These are phyloP conservation scores for Drosophila triauraria DNA, from an alignment of 1,140 invertebrate species.

Conservation along the genomic window DNA sequence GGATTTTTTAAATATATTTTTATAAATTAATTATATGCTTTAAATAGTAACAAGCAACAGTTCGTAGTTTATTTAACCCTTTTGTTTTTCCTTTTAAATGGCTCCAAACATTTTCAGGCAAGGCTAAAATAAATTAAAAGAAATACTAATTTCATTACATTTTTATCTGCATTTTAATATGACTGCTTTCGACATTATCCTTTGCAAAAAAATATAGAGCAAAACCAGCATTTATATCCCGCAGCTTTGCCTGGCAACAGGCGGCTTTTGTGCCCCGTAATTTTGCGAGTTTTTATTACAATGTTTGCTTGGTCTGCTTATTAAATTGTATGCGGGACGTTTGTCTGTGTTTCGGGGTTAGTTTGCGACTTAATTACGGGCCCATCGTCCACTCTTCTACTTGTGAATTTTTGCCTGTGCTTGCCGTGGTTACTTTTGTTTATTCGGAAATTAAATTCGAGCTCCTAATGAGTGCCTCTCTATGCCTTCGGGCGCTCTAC, in stretches of 20 bases:
- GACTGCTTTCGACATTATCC: conserved; percentile 4
- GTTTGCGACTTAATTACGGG: conserved; percentile 1
- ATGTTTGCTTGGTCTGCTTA: neutral
- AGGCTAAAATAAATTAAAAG: neutral
- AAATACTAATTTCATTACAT: conserved; percentile 3
- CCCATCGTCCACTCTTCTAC: neutral
- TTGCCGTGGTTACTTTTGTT: neutral
- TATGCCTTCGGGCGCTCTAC: neutral
- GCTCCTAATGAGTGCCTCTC: too few species aligned
- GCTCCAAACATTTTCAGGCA: neutral
- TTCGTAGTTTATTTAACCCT: too few species aligned
- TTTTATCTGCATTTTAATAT: conserved; percentile 3
- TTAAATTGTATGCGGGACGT: conserved; percentile 15
- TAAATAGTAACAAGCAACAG: too few species aligned
- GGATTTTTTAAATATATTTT: too few species aligned
- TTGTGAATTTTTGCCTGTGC: neutral
- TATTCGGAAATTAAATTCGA: neutral
- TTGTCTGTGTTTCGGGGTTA: neutral
- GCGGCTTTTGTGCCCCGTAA: conserved; percentile 8
- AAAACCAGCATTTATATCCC: conserved; percentile 1
- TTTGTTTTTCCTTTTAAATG: neutral
- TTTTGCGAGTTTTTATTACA: conserved; percentile 8
- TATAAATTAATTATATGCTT: too few species aligned
- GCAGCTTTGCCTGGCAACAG: neutral
- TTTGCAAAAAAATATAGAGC: neutral